These are phyloP conservation scores for Galerucella calmariensis DNA, from an alignment of 2,888 invertebrate genomes.

Conservation along the genomic window DNA sequence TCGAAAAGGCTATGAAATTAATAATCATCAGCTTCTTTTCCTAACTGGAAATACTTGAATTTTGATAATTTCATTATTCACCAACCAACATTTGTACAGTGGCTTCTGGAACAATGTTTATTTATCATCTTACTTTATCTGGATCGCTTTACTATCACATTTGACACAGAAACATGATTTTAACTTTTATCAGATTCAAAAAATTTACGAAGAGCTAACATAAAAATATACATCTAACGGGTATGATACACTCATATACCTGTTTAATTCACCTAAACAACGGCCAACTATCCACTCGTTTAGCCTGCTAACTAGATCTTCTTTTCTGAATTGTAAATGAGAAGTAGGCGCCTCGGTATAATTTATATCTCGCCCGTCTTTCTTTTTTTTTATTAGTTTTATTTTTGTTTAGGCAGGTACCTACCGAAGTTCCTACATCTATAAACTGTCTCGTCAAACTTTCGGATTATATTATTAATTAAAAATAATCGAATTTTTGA, in stretches of 20 bases:
- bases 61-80: no score
- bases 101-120: no score
- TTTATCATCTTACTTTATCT: no score
- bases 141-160: no score
- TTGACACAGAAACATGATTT: no score
- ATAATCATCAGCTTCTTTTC: no score
- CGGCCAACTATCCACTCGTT: conserved; percentile 40
- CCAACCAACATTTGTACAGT: no score
- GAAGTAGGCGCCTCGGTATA: conserved; percentile 56
- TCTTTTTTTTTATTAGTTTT: conserved; percentile 51
- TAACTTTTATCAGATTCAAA: no score
- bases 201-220: neutral
- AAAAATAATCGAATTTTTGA: conserved; percentile 2
- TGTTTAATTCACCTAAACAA: conserved; percentile 52
- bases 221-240: neutral
- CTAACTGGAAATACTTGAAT: no score
- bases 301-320: conserved; percentile 49
- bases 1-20: no score
- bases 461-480: conserved; percentile 24
- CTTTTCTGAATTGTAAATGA: conserved; percentile 56
- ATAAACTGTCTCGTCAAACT: conserved; percentile 17
- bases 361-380: conserved; percentile 54
- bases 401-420: conserved; percentile 35
- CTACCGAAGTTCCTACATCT: conserved; percentile 28
- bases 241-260: conserved; percentile 36